Evolutionary conservation across 1,140 invertebrate species (phyloP), one percentile per base, ranked within the genome.

Genomic region (Nephila pilipes): DNA sequence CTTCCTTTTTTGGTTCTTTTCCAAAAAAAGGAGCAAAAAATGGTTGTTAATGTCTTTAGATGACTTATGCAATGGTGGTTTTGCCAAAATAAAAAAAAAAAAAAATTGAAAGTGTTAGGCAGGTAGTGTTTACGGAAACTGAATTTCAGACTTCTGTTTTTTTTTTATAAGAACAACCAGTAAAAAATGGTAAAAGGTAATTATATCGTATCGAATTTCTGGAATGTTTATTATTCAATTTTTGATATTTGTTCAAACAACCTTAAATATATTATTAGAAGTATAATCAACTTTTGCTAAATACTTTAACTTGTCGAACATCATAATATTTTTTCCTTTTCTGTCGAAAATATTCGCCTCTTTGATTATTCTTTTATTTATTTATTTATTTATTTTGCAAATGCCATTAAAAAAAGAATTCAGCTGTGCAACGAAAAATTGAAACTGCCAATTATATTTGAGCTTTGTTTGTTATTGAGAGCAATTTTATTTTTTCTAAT

Each of bases 1-100:
- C 14, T 6, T 29, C 1, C 65, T 18, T 32, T 58, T 60, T 46
- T 46, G 46, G 46, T 46, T 57, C 32, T 79, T 90, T 55, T 80
- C 20, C 3, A 12, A 10, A 90, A 60, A 92, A 92, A 92, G 12
- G 81, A 12, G 63, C 38, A 87, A 92, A 63, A 92, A 92, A 85
- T 57, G 60, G 60, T 29, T 87, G 90, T 92, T 92, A 92, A 92
- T 92, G 90, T 92, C 90, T 85, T 92, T 79, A 87, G 83, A 85
- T 92, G 81, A 92, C 60, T 92, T 92, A 57, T 79, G 83, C 22
- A 32, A 36, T 38, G 46, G 85, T 60, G 38, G 54, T 25, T 83
- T 69, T 46, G 25, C 29, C 58, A 2, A 20, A 8, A n/a, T 54
- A 60, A 60, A 90, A 46, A 46, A 46, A 46, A 46, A 46, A 46